Percentiles rank a stretch among this genome's conserved stretches.
phyloP scores from a whole-genome alignment of 2,113 vertebrate species.

The Oxyura jamaicensis region DNA sequence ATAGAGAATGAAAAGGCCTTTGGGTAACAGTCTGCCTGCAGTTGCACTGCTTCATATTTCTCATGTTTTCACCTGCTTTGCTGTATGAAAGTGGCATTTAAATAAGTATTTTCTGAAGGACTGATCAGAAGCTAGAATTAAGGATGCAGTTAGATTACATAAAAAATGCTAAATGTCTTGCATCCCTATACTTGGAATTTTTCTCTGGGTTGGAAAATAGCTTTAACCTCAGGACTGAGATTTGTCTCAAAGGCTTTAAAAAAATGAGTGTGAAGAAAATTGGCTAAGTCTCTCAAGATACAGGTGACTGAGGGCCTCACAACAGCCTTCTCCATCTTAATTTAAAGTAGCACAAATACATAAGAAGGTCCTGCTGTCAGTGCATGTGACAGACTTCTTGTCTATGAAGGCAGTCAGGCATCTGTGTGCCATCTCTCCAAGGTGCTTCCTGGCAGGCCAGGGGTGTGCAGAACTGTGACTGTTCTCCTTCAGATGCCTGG shows the following conservation, averaged over 20 bases:
- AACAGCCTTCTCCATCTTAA: neutral
- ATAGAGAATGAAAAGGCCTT: neutral
- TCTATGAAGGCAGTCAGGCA: neutral
- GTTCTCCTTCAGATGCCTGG: neutral
- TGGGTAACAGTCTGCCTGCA: neutral
- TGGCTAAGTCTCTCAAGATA: neutral
- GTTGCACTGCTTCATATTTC: neutral
- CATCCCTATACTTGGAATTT: neutral
- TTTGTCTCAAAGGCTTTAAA: neutral
- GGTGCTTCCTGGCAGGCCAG: neutral
- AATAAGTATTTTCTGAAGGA: neutral
- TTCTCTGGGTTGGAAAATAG: neutral
- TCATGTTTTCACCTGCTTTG: neutral
- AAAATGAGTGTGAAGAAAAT: neutral
- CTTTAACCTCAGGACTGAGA: neutral
- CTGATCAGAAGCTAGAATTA: neutral
- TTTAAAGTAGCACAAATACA: neutral
- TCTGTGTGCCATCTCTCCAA: neutral
- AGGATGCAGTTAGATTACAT: neutral
- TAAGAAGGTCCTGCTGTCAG: neutral
- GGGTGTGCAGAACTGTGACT: neutral
- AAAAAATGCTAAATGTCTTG: neutral
- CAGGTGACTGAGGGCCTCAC: rapidly evolving
- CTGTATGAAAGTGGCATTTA: neutral
- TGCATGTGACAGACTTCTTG: neutral